phyloP scores from a whole-genome alignment of 1,140 invertebrate genomes.

The Drosophila ironensis region DNA sequence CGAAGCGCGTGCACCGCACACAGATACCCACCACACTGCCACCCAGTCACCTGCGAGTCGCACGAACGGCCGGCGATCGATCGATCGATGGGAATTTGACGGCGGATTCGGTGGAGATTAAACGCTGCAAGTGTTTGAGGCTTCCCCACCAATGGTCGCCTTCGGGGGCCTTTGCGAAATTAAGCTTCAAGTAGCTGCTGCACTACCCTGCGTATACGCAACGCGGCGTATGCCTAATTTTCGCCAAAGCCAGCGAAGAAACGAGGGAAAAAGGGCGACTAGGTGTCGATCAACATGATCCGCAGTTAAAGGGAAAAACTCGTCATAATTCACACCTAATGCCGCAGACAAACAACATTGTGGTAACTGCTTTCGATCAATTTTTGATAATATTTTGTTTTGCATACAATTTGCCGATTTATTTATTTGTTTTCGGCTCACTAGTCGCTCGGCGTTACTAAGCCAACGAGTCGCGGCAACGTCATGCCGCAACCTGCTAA shows the following conservation, averaged over 20 bases:
- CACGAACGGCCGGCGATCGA: conserved; percentile 53
- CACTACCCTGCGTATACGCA: conserved; percentile 53
- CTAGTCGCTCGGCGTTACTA: conserved; percentile 8
- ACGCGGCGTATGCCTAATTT: conserved; percentile 3
- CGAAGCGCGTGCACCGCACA: conserved; percentile 64
- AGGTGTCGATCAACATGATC: conserved; percentile 19
- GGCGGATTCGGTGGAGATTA: conserved; percentile 1
- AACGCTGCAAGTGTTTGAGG: conserved; percentile 17
- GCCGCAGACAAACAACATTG: conserved; percentile 40
- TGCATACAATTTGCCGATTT: conserved; percentile 54
- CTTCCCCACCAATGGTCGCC: conserved; percentile 41
- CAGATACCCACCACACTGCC: conserved; percentile 1
- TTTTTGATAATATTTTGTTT: conserved; percentile 75
- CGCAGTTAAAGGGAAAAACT: conserved; percentile 33
- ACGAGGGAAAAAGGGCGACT: not conserved
- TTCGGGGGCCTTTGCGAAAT: conserved; percentile 35
- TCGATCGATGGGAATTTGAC: conserved; percentile 42
- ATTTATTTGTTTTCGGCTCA: conserved; percentile 39
- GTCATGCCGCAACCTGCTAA: conserved; percentile 57
- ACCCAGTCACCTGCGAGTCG: conserved; percentile 20
- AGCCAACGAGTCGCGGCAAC: conserved; percentile 50
- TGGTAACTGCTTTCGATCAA: conserved; percentile 61
- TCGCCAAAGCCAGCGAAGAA: not conserved
- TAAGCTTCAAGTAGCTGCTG: conserved; percentile 28
- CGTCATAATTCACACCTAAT: conserved; percentile 70